These are phyloP conservation scores for Trissoscelio sp. DNA, from an alignment of 2,888 invertebrate species.

Conservation along the genomic window DNA sequence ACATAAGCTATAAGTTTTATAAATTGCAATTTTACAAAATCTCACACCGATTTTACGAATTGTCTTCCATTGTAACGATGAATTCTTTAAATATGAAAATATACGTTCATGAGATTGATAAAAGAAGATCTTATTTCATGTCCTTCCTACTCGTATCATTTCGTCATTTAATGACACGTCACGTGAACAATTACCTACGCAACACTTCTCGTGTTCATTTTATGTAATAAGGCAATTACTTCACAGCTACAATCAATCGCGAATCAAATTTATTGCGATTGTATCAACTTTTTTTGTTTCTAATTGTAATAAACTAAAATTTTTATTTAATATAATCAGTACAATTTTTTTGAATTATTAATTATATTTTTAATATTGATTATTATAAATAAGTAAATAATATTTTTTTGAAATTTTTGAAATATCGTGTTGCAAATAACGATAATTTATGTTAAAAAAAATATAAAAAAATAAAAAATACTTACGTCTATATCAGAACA, in stretches of 20 bases:
- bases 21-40: background rate
- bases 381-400: too few species aligned
- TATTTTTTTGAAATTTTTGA: too few species aligned
- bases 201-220: conserved; percentile 2
- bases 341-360: too few species aligned
- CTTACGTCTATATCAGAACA: conserved; percentile 96
- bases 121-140: conserved; percentile 27
- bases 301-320: too few species aligned
- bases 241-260: conserved; percentile 16
- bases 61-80: conserved; percentile 30
- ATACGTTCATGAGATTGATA: conserved; percentile 48
- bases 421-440: too few species aligned
- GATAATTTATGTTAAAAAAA: too few species aligned
- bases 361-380: too few species aligned
- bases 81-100: conserved; percentile 43
- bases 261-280: conserved; percentile 23
- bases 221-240: conserved; percentile 23
- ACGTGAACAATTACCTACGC: conserved; percentile 19
- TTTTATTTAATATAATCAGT: too few species aligned
- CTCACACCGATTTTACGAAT: background rate
- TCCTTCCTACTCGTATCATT: conserved; percentile 12
- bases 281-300: too few species aligned
- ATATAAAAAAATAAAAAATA: conserved; percentile 51
- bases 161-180: conserved; percentile 33
- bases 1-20: background rate